A percentile compares a stretch with the other conserved stretches of the same genome.
Evolutionary conservation across 1,140 invertebrate species (phyloP).

Genomic region (Coboldia fuscipes): DNA sequence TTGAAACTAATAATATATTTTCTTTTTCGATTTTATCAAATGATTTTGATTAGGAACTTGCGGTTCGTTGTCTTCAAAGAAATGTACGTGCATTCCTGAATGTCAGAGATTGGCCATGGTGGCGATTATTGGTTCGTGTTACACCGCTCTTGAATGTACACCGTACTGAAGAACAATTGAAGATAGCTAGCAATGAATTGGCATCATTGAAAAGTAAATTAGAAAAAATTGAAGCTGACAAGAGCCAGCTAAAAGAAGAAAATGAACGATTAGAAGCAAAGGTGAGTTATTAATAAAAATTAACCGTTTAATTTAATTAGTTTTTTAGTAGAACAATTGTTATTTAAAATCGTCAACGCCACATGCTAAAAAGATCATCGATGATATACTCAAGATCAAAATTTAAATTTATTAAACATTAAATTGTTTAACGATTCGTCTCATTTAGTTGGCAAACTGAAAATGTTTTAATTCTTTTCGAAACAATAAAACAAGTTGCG

Average conservation of each 20-base stretch:
- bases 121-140: slow-evolving; percentile 74
- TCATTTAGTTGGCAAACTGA: too few relatives aligned
- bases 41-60: slow-evolving; percentile 43
- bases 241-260: slow-evolving; percentile 62
- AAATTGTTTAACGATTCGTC: too few relatives aligned
- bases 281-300: slow-evolving; percentile 32
- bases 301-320: too few relatives aligned
- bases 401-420: too few relatives aligned
- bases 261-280: slow-evolving; percentile 77
- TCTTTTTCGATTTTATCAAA: too few relatives aligned
- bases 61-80: slow-evolving; percentile 76
- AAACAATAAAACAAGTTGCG: too few relatives aligned
- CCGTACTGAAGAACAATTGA: slow-evolving; percentile 73
- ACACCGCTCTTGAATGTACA: slow-evolving; percentile 81
- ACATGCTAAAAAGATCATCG: too few relatives aligned
- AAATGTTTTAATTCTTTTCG: too few relatives aligned
- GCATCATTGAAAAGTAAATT: slow-evolving; percentile 58
- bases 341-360: too few relatives aligned
- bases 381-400: too few relatives aligned
- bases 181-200: slow-evolving; percentile 56
- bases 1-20: too few relatives aligned
- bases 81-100: slow-evolving; percentile 80
- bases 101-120: slow-evolving; percentile 88
- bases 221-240: slow-evolving; percentile 70
- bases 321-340: too few relatives aligned